These are phyloP conservation scores for Aplysina aerophoba DNA, from an alignment of 37 sponge, comb jelly and placozoan species.

Conservation along the genomic window DNA sequence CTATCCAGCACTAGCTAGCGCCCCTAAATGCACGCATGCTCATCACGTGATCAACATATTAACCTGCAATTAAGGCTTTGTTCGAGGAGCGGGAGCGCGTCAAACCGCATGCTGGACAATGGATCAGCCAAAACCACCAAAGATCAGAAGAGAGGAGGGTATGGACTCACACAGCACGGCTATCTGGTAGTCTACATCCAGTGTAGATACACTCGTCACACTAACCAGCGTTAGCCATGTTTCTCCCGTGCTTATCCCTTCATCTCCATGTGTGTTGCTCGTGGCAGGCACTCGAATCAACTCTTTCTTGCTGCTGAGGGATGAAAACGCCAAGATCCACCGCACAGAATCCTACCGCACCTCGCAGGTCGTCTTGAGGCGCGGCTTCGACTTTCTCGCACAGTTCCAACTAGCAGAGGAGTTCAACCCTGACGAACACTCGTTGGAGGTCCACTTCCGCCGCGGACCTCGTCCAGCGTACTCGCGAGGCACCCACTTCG, in stretches of 20 bases:
- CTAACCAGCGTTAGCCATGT: too few species aligned
- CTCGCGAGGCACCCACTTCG: conserved; percentile 6
- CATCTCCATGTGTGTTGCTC: too few species aligned
- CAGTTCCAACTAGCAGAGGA: conserved; percentile 12
- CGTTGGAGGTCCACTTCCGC: conserved; percentile 4
- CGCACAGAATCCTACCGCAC: conserved; percentile 5
- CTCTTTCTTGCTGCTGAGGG: neutral
- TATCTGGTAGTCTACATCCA: too few species aligned
- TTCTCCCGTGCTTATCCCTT: too few species aligned
- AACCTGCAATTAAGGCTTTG: too few species aligned
- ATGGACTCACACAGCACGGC: too few species aligned
- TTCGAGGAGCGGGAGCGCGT: too few species aligned
- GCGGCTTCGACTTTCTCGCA: conserved; percentile 12
- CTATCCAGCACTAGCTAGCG: too few species aligned
- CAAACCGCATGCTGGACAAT: too few species aligned
- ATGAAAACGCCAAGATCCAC: conserved; percentile 13
- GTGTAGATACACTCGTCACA: too few species aligned
- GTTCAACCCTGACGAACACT: conserved; percentile 11
- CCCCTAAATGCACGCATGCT: too few species aligned
- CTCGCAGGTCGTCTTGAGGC: conserved; percentile 9
- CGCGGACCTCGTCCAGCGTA: conserved; percentile 10
- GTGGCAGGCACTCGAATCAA: neutral
- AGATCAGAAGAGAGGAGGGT: conserved; percentile 1
- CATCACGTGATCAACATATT: too few species aligned
- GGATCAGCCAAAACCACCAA: conserved; percentile 18